Percentiles rank a stretch among this genome's conserved stretches.
phyloP scores from a whole-genome alignment of 1,140 invertebrate species.

The Phthorimaea operculella region DNA sequence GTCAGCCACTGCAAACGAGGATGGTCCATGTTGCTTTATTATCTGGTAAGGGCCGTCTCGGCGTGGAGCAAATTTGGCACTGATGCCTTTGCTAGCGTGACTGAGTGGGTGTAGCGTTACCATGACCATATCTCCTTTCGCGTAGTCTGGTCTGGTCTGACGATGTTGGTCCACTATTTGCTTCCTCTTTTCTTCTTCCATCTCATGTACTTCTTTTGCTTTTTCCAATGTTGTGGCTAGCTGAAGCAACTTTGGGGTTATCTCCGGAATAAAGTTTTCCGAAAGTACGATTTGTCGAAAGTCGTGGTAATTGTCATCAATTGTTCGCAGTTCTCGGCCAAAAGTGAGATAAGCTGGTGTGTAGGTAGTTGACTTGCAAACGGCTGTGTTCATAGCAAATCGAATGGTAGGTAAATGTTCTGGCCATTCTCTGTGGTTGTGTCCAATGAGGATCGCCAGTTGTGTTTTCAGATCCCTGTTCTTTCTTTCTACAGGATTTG shows the following conservation, averaged over 20 bases:
- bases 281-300: slow-evolving; percentile 18
- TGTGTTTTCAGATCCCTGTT: slow-evolving; percentile 46
- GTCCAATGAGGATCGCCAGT: slow-evolving; percentile 28
- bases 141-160: slow-evolving; percentile 11
- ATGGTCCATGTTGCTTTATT: too few species aligned
- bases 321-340: slow-evolving; percentile 30
- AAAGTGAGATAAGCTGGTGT: slow-evolving; percentile 49
- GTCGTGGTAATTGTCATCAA: slow-evolving; percentile 17
- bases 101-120: slow-evolving; percentile 25
- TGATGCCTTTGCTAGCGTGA: slow-evolving; percentile 14
- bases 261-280: slow-evolving; percentile 26
- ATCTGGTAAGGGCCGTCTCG: too few species aligned
- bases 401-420: slow-evolving; percentile 34
- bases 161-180: slow-evolving; percentile 17
- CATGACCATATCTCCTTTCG: slow-evolving; percentile 26
- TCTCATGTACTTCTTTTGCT: slow-evolving; percentile 21
- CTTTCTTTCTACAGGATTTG: slow-evolving; percentile 42
- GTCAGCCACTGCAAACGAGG: too few species aligned
- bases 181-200: slow-evolving; percentile 21
- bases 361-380: slow-evolving; percentile 33
- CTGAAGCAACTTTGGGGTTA: too few species aligned
- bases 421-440: slow-evolving; percentile 37
- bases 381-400: slow-evolving; percentile 51
- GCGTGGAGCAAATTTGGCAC: slow-evolving; percentile 32
- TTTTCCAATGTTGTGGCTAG: slow-evolving; percentile 14